These are phyloP conservation scores for Priapulus caudatus DNA, from an alignment of 2,888 invertebrate genomes.

Conservation along the genomic window DNA sequence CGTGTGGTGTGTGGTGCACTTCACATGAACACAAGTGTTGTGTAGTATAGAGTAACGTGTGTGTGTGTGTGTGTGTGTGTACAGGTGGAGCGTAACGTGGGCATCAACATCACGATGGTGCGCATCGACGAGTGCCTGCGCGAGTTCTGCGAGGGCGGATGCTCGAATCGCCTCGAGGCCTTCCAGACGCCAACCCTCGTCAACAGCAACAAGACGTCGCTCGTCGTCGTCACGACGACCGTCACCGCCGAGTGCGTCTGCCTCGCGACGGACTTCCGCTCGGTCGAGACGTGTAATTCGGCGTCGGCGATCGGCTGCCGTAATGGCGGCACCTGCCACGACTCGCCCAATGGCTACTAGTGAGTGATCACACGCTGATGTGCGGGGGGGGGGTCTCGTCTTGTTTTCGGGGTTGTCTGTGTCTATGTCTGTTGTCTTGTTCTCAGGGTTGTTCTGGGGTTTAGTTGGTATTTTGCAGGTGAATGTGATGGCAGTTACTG, in stretches of 20 bases:
- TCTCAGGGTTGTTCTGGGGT: too few species aligned
- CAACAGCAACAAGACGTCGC: slow-evolving; percentile 88
- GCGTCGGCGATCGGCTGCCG: slow-evolving; percentile 70
- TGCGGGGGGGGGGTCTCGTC: too few species aligned
- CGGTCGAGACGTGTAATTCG: slow-evolving; percentile 65
- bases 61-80: too few species aligned
- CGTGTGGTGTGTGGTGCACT: too few species aligned
- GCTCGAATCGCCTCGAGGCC: slow-evolving; percentile 76
- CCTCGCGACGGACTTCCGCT: slow-evolving; percentile 80
- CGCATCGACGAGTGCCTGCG: slow-evolving; percentile 59
- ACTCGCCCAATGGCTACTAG: slow-evolving; percentile 63
- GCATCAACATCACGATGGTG: slow-evolving; percentile 91
- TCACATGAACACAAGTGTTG: too few species aligned
- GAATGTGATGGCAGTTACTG: too few species aligned
- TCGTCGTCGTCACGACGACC: slow-evolving; percentile 89
- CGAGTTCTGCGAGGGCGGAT: slow-evolving; percentile 71
- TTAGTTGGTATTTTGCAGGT: too few species aligned
- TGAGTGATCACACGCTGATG: too few species aligned
- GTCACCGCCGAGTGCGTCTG: slow-evolving; percentile 85
- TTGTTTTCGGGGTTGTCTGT: too few species aligned
- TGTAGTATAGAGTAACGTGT: too few species aligned
- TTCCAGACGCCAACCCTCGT: slow-evolving; percentile 75
- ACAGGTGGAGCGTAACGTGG: slow-evolving; percentile 77
- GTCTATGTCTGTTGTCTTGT: too few species aligned
- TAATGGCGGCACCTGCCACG: slow-evolving; percentile 89